Conservation (phyloP, 2,113 vertebrate species). For the Cricetomys ansorgei region DNA sequence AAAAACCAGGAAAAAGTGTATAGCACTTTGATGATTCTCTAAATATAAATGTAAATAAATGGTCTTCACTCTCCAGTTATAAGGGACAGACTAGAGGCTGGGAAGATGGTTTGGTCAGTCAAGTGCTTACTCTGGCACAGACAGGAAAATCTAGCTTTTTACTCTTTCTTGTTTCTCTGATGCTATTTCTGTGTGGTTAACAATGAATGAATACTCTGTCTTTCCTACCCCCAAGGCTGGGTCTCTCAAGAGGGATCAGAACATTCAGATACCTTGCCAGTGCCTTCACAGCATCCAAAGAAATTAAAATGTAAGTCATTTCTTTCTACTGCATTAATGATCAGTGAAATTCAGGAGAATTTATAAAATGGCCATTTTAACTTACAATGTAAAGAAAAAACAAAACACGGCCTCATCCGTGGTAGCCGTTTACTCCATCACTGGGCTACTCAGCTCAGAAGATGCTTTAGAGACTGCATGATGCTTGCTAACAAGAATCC, state of each 20-base stretch:
- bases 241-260: conserved; percentile 77
- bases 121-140: background rate
- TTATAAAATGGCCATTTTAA: conserved; percentile 22
- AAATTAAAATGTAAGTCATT: conserved; percentile 82
- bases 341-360: conserved; percentile 13
- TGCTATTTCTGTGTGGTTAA: conserved; percentile 32
- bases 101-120: background rate
- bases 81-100: background rate
- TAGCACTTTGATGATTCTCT: background rate
- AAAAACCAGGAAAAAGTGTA: background rate
- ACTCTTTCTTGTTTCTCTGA: conserved; percentile 42
- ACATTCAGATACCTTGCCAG: conserved; percentile 72
- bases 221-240: conserved; percentile 85
- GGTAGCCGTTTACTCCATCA: background rate
- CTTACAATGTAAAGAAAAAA: conserved; percentile 10
- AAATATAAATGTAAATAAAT: background rate
- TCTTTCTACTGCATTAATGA: conserved; percentile 20
- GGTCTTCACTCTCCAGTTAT: background rate
- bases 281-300: conserved; percentile 82
- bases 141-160: conserved; percentile 2
- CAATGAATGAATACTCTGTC: conserved; percentile 34
- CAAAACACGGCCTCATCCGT: background rate
- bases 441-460: background rate
- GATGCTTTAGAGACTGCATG: background rate
- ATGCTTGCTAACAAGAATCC: background rate